Evolutionary conservation across 2,888 invertebrate species (phyloP).

Genomic region (Tyria jacobaeae): DNA sequence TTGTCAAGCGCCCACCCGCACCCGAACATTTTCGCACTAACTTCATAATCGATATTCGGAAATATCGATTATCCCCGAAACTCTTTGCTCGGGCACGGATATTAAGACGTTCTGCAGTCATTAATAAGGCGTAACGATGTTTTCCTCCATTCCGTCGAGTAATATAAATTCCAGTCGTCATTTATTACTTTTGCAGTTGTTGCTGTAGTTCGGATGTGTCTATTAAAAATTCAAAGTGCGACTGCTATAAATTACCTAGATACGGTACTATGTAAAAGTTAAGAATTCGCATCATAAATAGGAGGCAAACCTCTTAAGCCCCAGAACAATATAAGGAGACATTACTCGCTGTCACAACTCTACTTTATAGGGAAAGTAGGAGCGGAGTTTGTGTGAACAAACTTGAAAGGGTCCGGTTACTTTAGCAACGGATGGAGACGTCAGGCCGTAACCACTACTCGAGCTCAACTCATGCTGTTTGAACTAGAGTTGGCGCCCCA

Average conservation of each 20-base stretch:
- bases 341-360: constrained; percentile 85
- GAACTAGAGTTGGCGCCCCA: constrained; percentile 64
- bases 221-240: constrained; percentile 65
- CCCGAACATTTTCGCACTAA: constrained; percentile 81
- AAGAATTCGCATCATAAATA: constrained; percentile 81
- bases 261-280: constrained; percentile 75
- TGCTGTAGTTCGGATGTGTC: constrained; percentile 40
- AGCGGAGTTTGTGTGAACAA: constrained; percentile 78
- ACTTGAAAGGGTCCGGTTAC: constrained; percentile 78
- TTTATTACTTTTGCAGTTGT: constrained; percentile 50
- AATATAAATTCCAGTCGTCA: constrained; percentile 49
- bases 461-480: constrained; percentile 76
- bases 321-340: constrained; percentile 85
- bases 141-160: constrained; percentile 57
- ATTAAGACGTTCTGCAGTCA: constrained; percentile 69
- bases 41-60: constrained; percentile 82
- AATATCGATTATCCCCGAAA: constrained; percentile 74
- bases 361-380: constrained; percentile 84
- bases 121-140: constrained; percentile 72
- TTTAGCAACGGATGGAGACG: constrained; percentile 84
- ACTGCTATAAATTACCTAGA: constrained; percentile 69
- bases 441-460: constrained; percentile 76
- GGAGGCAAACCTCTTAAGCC: constrained; percentile 84
- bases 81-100: constrained; percentile 65
- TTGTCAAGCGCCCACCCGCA: constrained; percentile 80